phyloP scores from a whole-genome alignment of 64 coral and sea anemone species.

The Montipora foliosa region DNA sequence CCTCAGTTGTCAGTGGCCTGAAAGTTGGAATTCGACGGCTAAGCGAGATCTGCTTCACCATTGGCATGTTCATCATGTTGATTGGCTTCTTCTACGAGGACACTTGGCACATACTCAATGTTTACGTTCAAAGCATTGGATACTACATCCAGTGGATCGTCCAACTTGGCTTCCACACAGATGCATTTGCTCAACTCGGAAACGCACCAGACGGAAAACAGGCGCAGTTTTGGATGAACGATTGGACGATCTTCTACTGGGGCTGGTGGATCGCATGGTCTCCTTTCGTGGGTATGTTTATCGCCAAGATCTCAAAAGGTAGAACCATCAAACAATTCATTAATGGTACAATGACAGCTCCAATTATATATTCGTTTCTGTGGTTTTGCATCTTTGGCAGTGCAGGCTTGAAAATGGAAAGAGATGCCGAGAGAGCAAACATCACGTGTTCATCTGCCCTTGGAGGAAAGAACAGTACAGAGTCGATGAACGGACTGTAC shows the following conservation, averaged over 20 bases:
- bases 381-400: conserved; percentile 75
- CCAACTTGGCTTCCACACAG: conserved; percentile 76
- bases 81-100: conserved; percentile 47
- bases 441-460: conserved; percentile 14
- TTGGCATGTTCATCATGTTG: conserved; percentile 62
- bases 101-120: conserved; percentile 61
- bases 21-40: conserved; percentile 68
- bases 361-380: conserved; percentile 52
- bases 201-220: conserved; percentile 61
- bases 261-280: conserved; percentile 82
- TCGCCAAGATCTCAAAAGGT: conserved; percentile 69
- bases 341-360: conserved; percentile 56
- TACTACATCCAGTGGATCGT: conserved; percentile 68
- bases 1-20: conserved; percentile 62
- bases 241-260: conserved; percentile 82
- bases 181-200: conserved; percentile 74
- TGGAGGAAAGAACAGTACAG: not conserved
- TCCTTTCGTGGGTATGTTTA: conserved; percentile 65
- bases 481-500: conserved; percentile 13
- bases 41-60: conserved; percentile 63
- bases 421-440: conserved; percentile 24
- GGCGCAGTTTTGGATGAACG: conserved; percentile 55
- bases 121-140: conserved; percentile 60
- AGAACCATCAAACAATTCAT: conserved; percentile 69
- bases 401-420: conserved; percentile 63